Base-by-base conservation (phyloP, 2,888 invertebrate genomes). In the Agonum fuliginosum region DNA sequence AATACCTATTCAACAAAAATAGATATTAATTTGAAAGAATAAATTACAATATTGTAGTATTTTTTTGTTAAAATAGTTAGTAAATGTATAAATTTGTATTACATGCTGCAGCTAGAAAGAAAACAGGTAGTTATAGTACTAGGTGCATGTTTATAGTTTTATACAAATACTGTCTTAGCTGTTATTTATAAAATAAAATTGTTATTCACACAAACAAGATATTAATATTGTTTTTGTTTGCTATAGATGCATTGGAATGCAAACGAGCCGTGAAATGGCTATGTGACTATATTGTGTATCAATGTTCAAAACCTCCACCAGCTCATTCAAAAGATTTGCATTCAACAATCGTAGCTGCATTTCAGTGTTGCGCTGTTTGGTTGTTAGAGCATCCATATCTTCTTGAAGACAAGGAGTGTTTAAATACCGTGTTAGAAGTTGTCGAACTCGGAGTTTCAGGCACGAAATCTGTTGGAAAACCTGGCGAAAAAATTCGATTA, bases 371-470 rank as follows among this genome's bases (percentile, higher is more conserved):
- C 84, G 91, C 97, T 4, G 92, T 96, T 17, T 99, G 99, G 98
- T 89, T 99, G 73, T 91, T 94, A 80, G 94, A 97, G 79, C 96
- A 98, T 87, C 96, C 97, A 4, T 93, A 94, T 83, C 89, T 99
- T 72, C 89, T 99, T 62, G 92, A 95, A 84, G 98, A 98, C 86
- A 93, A 95, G 81, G 97, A 97, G 84, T 97, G 97, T 84, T 90
- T 99, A 37, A 94, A 95, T 79, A 96, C 96, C 34, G 95, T 99
- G 72, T 90, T 99, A 79, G 98, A 99, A 88, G 98, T 98, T 0
- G 96, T 98, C 1, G 99, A 99, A 86, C 90, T 99, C 22, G 99
- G 99, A 73, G 96, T 99, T 75, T 98, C 98, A 0, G 99, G 99
- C 12, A 93, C 96, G 4, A 98, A 98, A 88, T 94, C 94, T 76